Evolutionary conservation across 1,140 invertebrate genomes (phyloP), one percentile per base, ranked within the genome.

Genomic region (Scylla paramamosain): DNA sequence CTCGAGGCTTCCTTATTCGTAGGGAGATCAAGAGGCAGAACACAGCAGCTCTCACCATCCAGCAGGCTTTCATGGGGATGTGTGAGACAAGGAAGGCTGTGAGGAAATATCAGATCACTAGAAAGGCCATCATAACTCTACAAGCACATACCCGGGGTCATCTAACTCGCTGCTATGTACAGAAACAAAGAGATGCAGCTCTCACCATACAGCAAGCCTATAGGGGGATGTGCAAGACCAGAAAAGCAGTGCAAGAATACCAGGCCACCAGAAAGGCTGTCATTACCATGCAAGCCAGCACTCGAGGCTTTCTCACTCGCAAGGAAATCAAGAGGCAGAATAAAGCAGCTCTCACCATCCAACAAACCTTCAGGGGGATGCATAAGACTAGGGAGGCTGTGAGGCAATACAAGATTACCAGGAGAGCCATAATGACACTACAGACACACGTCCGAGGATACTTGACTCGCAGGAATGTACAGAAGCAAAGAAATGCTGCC

Each of bases 161-260:
- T 8, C 25, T 77, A n/a, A n/a, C 25, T n/a, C 67, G 67, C 25
- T 1, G 25, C 6, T 25, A n/a, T 77, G n/a, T 77, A n/a, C 20
- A 77, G 77, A 77, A 59, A 4, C 52, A 91, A 20, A 91, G 28
- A 31, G 8, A 14, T 8, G 52, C 90, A 46, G 90, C 31, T 12
- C 14, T 91, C 88, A 90, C 52, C 20, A 94, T 94, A 29, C 93
- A 94, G 48, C 77, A 31, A 84, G 88, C 87, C 12, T 91, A 20
- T 29, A 31, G 77, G 46, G 82, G 67, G 29, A 48, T 52, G 10
- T 84, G 59, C 29, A 46, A 52, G 39, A 91, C 31, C 8, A 94
- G 83, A 32, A 32, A 93, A 25, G 92, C 92, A 32, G 25, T 86
- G 82, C 82, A 46, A 14, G 52, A 86, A n/a, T 88, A 88, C 14